Conservation (phyloP, 1,140 invertebrate genomes). For the Microplitis demolitor region DNA sequence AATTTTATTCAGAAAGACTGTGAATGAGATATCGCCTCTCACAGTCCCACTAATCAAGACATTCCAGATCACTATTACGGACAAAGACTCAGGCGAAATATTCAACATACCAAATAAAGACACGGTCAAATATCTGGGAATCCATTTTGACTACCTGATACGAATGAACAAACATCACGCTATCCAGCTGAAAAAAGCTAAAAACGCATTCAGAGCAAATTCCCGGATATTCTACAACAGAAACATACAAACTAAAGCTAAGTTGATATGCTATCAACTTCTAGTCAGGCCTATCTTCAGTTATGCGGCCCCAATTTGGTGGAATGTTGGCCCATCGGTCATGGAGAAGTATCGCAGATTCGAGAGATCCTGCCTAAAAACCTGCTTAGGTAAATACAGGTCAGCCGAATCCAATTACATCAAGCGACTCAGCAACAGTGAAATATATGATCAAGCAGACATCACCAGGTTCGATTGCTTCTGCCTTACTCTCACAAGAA, state of each 20-base stretch:
- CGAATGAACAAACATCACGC: constrained; percentile 13
- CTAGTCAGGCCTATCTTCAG: constrained; percentile 34
- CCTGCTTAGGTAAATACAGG: neutral
- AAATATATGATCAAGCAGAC: constrained; percentile 30
- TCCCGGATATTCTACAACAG: constrained; percentile 18
- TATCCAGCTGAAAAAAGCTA: constrained; percentile 23
- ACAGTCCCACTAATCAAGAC: neutral
- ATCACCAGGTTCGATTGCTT: constrained; percentile 30
- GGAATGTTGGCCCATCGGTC: neutral
- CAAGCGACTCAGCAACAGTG: constrained; percentile 17
- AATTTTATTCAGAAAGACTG: constrained; percentile 10
- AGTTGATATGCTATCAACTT: constrained; percentile 21
- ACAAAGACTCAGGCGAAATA: neutral
- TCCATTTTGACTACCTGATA: neutral
- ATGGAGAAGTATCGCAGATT: constrained; percentile 17
- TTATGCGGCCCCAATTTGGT: constrained; percentile 17
- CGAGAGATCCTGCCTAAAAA: constrained; percentile 16
- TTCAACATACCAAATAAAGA: constrained; percentile 13
- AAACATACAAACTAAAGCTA: constrained; percentile 10
- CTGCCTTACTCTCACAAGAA: constrained; percentile 26
- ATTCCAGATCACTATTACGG: neutral
- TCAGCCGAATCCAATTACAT: constrained; percentile 14
- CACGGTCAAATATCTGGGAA: constrained; percentile 22
- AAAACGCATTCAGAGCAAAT: constrained; percentile 8
- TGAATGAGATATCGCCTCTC: neutral